Evolutionary conservation across 2,113 vertebrate genomes (phyloP), one percentile per base, ranked within the genome.

Genomic region (Catagonus wagneri): DNA sequence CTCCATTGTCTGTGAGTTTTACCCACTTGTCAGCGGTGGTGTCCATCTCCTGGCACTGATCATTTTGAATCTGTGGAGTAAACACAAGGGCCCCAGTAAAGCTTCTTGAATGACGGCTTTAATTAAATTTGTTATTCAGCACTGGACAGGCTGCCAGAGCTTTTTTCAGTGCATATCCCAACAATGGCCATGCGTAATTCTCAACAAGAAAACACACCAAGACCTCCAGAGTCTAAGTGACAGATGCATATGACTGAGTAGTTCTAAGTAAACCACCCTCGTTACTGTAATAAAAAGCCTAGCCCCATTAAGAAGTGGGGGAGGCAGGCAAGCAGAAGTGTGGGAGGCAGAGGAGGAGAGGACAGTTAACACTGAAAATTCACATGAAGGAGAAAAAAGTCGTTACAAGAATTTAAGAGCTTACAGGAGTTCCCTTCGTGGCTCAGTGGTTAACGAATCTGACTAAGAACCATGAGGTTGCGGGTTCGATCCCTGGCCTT

Each of bases 31-130:
- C 98, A 72, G 99, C 99, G 0, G 98, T 98, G 11, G 99, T 98
- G 84, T 99, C 99, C 99, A 99, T 99, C 98, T 99, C 99, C 98
- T 99, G 99, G 98, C 99, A 99, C 97, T 99, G 99, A 96, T 99
- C 99, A 79, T 99, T 99, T 97, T 99, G 99, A 97, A 99, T 99
- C 99, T 99, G 98, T 95, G 16, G 86, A 96, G 90, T 29, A 95
- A 98, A 98, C 97, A 95, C 72, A 97, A 88, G 56, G 22, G 81
- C 2, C 52, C 58, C 75, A 65, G 25, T 94, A 56, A 96, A 68
- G 36, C 13, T 78, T 63, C n/a, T 22, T 83, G 72, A 80, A 83
- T 17, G 58, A 79, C 1, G 29, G 25, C 14, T 79, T 75, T 71
- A 56, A 93, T 74, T 71, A 72, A 54, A 89, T 54, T 81, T 54